phyloP scores from a whole-genome alignment of 1,140 invertebrate genomes.

The Drosophila lacertosa region DNA sequence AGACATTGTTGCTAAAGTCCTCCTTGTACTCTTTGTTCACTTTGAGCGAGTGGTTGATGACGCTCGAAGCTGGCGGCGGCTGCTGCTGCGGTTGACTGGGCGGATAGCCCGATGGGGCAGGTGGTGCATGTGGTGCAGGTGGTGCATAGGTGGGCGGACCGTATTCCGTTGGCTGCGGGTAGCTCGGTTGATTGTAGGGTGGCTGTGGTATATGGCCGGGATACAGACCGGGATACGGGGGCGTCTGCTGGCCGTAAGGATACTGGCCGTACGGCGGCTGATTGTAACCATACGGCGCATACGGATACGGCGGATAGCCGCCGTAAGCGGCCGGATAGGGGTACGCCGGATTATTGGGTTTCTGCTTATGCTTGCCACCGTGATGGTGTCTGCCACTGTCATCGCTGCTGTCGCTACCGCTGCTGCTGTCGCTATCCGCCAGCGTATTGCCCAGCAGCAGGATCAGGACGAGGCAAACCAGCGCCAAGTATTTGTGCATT shows the following conservation, averaged over 20 bases:
- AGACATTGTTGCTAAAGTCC: slow-evolving; percentile 29
- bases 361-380: slow-evolving; percentile 35
- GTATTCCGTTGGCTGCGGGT: neutral
- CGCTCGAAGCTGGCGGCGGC: slow-evolving; percentile 41
- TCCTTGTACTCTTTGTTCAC: slow-evolving; percentile 68
- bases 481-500: slow-evolving; percentile 33
- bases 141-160: slow-evolving; percentile 12
- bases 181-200: neutral
- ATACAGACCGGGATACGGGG: slow-evolving; percentile 8
- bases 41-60: slow-evolving; percentile 66
- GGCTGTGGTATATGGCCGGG: neutral
- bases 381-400: slow-evolving; percentile 18
- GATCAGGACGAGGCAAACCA: slow-evolving; percentile 13
- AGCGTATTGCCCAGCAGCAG: slow-evolving; percentile 11
- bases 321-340: slow-evolving; percentile 10
- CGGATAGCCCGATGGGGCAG: slow-evolving; percentile 3
- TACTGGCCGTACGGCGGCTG: slow-evolving; percentile 30
- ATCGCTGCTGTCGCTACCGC: slow-evolving; percentile 23
- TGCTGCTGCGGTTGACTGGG: slow-evolving; percentile 9
- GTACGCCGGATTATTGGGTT: slow-evolving; percentile 60
- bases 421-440: slow-evolving; percentile 38
- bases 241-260: slow-evolving; percentile 5
- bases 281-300: slow-evolving; percentile 30
- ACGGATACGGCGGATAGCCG: slow-evolving; percentile 23
- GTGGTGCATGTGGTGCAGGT: slow-evolving; percentile 6